Conservation (phyloP, 2,888 invertebrate genomes). For the Metallyticus violacea region DNA sequence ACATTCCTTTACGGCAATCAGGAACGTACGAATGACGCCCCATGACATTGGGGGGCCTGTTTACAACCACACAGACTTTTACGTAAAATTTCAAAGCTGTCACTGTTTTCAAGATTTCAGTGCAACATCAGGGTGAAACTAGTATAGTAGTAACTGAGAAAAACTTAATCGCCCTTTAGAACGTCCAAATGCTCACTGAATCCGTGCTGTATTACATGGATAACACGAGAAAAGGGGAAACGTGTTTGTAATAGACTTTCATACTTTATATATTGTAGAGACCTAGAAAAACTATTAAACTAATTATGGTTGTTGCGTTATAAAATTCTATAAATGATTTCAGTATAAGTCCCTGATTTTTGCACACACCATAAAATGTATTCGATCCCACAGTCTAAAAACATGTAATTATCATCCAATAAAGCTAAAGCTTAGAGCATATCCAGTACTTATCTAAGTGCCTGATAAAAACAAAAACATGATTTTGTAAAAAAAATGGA, state of each 20-base stretch:
- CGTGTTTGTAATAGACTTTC: not conserved
- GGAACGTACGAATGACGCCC: not conserved
- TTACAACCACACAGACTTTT: not conserved
- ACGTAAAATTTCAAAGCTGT: not conserved
- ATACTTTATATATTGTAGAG: not conserved
- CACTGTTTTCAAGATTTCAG: not conserved
- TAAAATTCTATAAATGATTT: not conserved
- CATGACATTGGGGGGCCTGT: not conserved
- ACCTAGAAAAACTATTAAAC: not conserved
- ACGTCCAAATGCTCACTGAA: not conserved
- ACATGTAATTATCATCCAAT: not conserved
- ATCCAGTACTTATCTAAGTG: not conserved
- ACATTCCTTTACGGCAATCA: not conserved
- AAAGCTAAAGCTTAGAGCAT: not conserved
- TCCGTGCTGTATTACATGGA: not conserved
- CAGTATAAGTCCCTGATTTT: not conserved
- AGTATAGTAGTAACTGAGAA: not conserved
- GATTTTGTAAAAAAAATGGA: not conserved
- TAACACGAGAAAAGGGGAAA: not conserved
- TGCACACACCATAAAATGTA: not conserved
- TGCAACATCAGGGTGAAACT: not conserved
- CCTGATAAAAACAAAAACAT: not conserved
- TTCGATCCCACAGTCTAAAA: not conserved
- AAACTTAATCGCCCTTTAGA: not conserved
- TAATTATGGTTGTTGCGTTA: not conserved